These are phyloP conservation scores for Dendrocincla fuliginosa DNA, from an alignment of 2,797 vertebrate species.

Conservation along the genomic window DNA sequence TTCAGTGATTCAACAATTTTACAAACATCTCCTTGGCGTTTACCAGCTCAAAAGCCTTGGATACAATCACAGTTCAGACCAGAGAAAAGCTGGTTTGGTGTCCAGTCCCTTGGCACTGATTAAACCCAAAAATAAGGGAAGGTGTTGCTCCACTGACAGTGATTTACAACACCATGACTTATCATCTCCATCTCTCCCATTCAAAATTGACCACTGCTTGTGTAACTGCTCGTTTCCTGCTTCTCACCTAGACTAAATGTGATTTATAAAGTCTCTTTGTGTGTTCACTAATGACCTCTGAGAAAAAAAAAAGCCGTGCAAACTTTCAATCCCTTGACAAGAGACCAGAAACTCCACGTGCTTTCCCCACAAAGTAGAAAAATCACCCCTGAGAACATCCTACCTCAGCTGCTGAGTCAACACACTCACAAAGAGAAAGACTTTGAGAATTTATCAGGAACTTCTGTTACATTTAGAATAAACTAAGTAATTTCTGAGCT, in stretches of 20 bases:
- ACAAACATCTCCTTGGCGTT: background rate
- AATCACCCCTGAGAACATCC: background rate
- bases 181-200: background rate
- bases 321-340: background rate
- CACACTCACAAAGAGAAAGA: background rate
- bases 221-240: background rate
- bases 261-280: background rate
- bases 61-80: background rate
- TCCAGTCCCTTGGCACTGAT: background rate
- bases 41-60: background rate
- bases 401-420: background rate
- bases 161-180: background rate
- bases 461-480: background rate
- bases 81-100: background rate
- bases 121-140: background rate
- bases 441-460: background rate
- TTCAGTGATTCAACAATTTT: background rate
- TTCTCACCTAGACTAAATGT: background rate
- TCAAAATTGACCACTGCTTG: background rate
- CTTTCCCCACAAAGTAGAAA: background rate
- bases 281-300: background rate
- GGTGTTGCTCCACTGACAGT: background rate
- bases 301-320: background rate
- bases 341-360: background rate
- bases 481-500: background rate